phyloP scores from a whole-genome alignment of 2,888 invertebrate species.

The Hemicrepidius hirtus region DNA sequence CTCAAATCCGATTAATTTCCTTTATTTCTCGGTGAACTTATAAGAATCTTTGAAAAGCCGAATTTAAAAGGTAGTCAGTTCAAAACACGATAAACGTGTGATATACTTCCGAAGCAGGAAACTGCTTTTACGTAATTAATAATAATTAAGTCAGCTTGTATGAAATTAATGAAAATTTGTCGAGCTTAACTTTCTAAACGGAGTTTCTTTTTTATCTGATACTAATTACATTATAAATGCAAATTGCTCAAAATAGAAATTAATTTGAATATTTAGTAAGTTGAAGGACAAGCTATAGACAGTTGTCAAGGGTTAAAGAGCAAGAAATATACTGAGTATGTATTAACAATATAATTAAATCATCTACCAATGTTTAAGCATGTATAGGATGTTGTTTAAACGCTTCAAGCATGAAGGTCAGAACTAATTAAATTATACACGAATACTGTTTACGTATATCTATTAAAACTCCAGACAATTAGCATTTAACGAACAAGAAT shows the following conservation, averaged over 20 bases:
- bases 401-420: no score
- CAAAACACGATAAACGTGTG: background rate
- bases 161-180: constrained; percentile 6
- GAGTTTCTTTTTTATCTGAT: background rate
- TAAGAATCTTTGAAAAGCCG: background rate
- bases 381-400: no score
- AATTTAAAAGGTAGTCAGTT: background rate
- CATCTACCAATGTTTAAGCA: no score
- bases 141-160: background rate
- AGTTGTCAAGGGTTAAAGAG: background rate
- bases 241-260: constrained; percentile 1
- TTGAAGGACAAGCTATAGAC: background rate
- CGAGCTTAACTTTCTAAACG: background rate
- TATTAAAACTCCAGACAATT: no score
- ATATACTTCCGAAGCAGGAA: background rate
- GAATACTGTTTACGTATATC: no score
- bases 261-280: constrained; percentile 7
- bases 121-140: background rate
- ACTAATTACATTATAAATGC: constrained; percentile 16
- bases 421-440: no score
- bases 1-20: background rate
- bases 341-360: no score
- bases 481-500: no score
- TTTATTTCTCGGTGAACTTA: background rate
- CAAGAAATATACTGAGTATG: background rate